Evolutionary conservation across 2,797 vertebrate species (phyloP).

Genomic region (Gymnodraco acuticeps): DNA sequence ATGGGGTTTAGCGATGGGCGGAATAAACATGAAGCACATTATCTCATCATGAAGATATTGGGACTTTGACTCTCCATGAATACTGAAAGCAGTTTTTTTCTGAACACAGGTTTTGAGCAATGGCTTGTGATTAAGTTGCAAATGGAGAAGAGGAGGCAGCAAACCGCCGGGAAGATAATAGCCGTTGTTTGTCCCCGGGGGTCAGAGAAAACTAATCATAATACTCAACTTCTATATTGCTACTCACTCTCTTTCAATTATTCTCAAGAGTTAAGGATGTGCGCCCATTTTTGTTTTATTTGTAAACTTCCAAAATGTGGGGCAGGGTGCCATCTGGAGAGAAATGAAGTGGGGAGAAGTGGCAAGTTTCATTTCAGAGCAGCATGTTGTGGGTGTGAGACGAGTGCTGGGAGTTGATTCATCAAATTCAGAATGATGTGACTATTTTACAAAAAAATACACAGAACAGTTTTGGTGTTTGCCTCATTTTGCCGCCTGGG

Average conservation of each 20-base stretch:
- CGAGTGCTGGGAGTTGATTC: constrained; percentile 57
- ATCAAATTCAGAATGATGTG: constrained; percentile 58
- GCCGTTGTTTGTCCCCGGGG: constrained; percentile 62
- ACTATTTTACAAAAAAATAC: constrained; percentile 32
- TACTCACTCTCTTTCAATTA: constrained; percentile 47
- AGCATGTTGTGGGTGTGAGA: constrained; percentile 62
- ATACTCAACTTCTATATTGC: constrained; percentile 35
- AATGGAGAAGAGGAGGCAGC: constrained; percentile 57
- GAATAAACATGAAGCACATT: constrained; percentile 76
- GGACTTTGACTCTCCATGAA: constrained; percentile 49
- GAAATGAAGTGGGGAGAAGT: constrained; percentile 46
- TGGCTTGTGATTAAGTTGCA: constrained; percentile 60
- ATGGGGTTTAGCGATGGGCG: constrained; percentile 55
- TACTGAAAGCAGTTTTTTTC: constrained; percentile 53
- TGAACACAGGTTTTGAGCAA: constrained; percentile 48
- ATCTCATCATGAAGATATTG: constrained; percentile 68
- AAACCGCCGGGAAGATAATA: constrained; percentile 59
- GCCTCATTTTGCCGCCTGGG: constrained; percentile 9
- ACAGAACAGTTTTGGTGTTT: constrained; percentile 25
- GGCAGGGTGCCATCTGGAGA: constrained; percentile 65
- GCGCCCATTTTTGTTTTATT: constrained; percentile 16
- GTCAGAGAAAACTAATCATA: constrained; percentile 65
- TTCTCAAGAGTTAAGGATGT: constrained; percentile 26
- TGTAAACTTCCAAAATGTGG: constrained; percentile 54
- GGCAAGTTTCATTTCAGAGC: constrained; percentile 64